Evolutionary conservation across 2,888 invertebrate species (phyloP), one percentile per base, ranked within the genome.

Genomic region (Zygogramma bicolorata): DNA sequence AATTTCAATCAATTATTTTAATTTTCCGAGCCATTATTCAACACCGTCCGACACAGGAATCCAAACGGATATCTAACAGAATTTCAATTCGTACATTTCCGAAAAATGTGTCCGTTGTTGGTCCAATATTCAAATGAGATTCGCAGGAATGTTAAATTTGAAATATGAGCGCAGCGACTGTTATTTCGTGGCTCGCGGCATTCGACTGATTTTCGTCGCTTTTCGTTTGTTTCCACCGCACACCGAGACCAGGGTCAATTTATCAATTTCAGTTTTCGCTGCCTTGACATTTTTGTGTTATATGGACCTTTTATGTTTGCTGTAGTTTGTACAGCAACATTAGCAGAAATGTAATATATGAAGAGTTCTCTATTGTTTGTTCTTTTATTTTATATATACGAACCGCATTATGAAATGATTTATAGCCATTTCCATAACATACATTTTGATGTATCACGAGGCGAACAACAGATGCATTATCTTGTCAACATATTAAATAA

Each of bases 201-300:
- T 75, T 68, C 68, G 65, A 68, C 59, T 63, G 62, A 42, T 69
- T 69, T 81, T 81, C 81, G 81, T 81, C 81, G 80, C 79, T 73
- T 76, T 79, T 74, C 61, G 77, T 76, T 74, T 66, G 77, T 76
- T 73, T 70, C 76, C 70, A 68, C 73, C 74, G 75, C 78, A 71
- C 70, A 72, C 75, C 70, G 68, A 72, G 73, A 72, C 77, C 70
- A 66, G 65, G 76, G 76, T 80, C 80, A 82, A 83, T 83, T 83
- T 83, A 83, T 83, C 83, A 83, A 83, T 81, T 83, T 81, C 81
- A 81, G 81, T 80, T 82, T 81, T 80, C 80, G 80, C 81, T 77
- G 77, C 79, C 77, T 76, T 76, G 81, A 81, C 80, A 83, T 78
- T 79, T 80, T 78, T 77, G 75, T 81, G 79, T 80, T 80, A 80